Percentiles rank a stretch among this genome's conserved stretches.
phyloP scores from a whole-genome alignment of 1,140 invertebrate genomes.

The Elysia chlorotica region DNA sequence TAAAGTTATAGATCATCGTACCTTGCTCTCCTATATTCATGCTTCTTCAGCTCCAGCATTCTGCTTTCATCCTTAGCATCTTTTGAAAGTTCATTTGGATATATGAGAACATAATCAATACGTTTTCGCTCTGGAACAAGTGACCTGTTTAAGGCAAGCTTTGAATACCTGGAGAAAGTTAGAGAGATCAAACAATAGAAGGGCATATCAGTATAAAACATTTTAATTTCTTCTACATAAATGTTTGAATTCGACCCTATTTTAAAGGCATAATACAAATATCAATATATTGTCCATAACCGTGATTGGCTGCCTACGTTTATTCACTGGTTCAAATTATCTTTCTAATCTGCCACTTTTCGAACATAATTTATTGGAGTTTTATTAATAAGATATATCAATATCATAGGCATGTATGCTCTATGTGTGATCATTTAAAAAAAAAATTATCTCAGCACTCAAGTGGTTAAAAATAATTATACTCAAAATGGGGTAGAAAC shows the following conservation, averaged over 20 bases:
- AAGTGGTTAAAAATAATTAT: no score
- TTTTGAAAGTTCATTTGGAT: neutral
- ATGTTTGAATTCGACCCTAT: neutral
- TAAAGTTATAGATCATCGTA: neutral
- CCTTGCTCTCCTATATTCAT: conserved; percentile 22
- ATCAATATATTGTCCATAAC: neutral
- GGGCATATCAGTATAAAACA: no score
- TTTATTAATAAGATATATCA: no score
- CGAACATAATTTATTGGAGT: no score
- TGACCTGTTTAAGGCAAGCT: conserved; percentile 7
- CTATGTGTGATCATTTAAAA: no score
- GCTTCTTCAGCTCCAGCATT: conserved; percentile 17
- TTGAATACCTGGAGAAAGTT: conserved; percentile 25
- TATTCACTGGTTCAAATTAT: neutral
- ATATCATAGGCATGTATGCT: no score
- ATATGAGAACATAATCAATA: conserved; percentile 49
- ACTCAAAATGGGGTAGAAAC: no score
- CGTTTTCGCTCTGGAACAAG: conserved; percentile 42
- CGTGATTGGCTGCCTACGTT: neutral
- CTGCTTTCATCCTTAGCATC: conserved; percentile 18
- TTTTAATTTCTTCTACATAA: no score
- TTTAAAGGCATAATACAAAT: neutral
- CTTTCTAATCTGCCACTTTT: neutral
- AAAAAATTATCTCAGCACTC: no score
- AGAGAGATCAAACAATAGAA: no score